Evolutionary conservation across 1,140 invertebrate genomes (phyloP).

Genomic region (Radopholus similis): DNA sequence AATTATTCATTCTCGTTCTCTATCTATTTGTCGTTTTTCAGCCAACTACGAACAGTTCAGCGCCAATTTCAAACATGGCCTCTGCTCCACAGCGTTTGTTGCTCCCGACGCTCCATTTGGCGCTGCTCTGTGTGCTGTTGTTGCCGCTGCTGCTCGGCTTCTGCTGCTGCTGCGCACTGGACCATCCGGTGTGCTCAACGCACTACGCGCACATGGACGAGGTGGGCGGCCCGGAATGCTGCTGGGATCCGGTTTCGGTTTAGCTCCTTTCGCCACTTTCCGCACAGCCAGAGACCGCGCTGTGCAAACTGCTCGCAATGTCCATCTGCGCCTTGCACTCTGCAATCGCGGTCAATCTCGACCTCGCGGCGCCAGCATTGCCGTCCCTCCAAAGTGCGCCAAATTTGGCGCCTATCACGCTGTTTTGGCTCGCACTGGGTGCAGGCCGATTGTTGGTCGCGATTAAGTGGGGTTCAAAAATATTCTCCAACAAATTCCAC

Average conservation of each 20-base stretch:
- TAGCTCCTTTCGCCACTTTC: background rate
- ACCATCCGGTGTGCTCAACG: constrained; percentile 1
- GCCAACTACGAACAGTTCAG: too few relatives aligned
- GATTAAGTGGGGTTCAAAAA: background rate
- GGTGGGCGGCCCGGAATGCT: background rate
- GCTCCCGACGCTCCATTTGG: background rate
- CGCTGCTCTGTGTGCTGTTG: background rate
- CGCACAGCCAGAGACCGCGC: background rate
- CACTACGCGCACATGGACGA: background rate
- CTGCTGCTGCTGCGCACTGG: constrained; percentile 7
- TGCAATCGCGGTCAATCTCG: background rate
- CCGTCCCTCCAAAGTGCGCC: background rate
- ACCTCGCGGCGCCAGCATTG: background rate
- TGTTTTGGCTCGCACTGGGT: constrained; percentile 1
- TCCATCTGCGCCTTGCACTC: constrained; percentile 4
- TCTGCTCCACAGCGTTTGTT: too few relatives aligned
- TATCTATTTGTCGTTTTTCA: too few relatives aligned
- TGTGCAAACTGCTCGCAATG: background rate
- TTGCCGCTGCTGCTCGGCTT: constrained; percentile 18
- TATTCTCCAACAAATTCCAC: too few relatives aligned
- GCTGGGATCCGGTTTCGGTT: background rate
- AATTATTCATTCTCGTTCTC: constrained; percentile 1
- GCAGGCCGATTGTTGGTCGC: background rate
- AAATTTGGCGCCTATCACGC: background rate
- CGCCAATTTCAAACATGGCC: too few relatives aligned